These are phyloP conservation scores for Bhutanitis thaidina DNA, from an alignment of 2,888 invertebrate species.

Conservation along the genomic window DNA sequence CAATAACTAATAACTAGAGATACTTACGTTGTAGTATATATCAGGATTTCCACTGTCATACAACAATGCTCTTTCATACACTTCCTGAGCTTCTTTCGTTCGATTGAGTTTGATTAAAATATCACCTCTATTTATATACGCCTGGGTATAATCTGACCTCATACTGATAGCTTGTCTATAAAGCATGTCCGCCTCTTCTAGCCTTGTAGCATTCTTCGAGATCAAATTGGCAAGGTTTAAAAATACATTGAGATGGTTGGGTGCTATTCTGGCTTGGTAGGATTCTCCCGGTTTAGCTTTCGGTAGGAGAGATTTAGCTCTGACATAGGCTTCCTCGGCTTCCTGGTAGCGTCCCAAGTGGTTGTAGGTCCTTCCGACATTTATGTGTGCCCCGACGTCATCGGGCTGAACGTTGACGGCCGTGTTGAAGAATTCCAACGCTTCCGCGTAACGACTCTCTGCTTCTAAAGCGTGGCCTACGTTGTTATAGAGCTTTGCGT, in stretches of 20 bases:
- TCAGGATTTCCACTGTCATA: constrained; percentile 97
- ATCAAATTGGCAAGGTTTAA: constrained; percentile 96
- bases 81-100: constrained; percentile 95
- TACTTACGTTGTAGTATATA: constrained; percentile 95
- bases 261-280: constrained; percentile 97
- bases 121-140: constrained; percentile 98
- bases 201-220: constrained; percentile 92
- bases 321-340: constrained; percentile 95
- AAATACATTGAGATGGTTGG: constrained; percentile 97
- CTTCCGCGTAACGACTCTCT: constrained; percentile 84
- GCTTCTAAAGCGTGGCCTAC: constrained; percentile 97
- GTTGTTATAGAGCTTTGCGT: constrained; percentile 98
- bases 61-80: constrained; percentile 94
- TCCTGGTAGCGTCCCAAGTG: constrained; percentile 87
- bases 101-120: constrained; percentile 96
- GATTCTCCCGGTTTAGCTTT: constrained; percentile 96
- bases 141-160: constrained; percentile 97
- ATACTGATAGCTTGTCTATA: constrained; percentile 98
- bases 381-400: constrained; percentile 98
- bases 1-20: not conserved
- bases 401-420: constrained; percentile 96
- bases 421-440: constrained; percentile 93
- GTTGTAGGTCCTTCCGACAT: constrained; percentile 97
- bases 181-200: constrained; percentile 96
- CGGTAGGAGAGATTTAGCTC: constrained; percentile 92